Evolutionary conservation across 1,140 invertebrate species (phyloP).

Genomic region (Anagrus nilaparvatae): DNA sequence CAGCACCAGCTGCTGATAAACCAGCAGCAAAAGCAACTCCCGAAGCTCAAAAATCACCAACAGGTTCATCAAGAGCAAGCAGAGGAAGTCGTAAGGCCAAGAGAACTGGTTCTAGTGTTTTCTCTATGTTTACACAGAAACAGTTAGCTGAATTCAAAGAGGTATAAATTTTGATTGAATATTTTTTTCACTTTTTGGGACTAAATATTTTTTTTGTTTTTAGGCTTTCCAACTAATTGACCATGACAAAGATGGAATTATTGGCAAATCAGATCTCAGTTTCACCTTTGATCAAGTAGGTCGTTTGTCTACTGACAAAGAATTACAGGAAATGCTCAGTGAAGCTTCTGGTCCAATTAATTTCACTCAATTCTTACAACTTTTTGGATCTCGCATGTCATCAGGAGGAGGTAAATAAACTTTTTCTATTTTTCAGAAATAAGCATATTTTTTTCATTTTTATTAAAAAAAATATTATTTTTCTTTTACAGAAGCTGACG

Average conservation of each 20-base stretch:
- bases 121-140: constrained; percentile 90
- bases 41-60: constrained; percentile 41
- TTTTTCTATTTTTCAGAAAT: no score
- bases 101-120: constrained; percentile 84
- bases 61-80: constrained; percentile 65
- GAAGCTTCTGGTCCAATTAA: constrained; percentile 90
- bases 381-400: constrained; percentile 84
- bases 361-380: constrained; percentile 86
- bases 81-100: constrained; percentile 66
- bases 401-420: constrained; percentile 37
- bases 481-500: constrained; percentile 56
- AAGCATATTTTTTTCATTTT: no score
- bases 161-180: no score
- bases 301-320: constrained; percentile 79
- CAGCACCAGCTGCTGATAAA: constrained; percentile 39
- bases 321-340: constrained; percentile 81
- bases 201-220: no score
- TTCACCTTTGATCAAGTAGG: constrained; percentile 92
- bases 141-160: constrained; percentile 95
- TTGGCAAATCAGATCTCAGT: constrained; percentile 91
- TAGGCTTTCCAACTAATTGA: constrained; percentile 98
- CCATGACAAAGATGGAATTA: constrained; percentile 95
- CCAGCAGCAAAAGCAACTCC: no score
- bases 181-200: no score
- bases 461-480: no score